Base-by-base conservation (phyloP, 2,888 invertebrate species). In the Cephus runcator region DNA sequence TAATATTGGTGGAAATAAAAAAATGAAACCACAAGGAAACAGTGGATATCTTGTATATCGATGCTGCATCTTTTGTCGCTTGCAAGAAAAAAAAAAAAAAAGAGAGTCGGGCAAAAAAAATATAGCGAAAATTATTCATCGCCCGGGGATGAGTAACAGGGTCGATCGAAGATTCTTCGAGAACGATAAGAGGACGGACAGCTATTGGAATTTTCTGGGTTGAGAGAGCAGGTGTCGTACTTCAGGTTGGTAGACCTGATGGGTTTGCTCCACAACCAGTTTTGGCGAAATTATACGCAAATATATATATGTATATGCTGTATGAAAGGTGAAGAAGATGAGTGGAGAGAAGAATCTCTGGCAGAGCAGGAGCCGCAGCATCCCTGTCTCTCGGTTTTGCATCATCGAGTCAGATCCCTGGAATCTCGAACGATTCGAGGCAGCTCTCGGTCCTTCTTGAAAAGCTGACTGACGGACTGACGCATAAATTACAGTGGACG, bases 191-290 rank as follows among this genome's bases (percentile, higher is more conserved):
- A 83, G 56, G 56, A 23, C 56, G 23, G 2, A 56, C 56, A 56
- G 56, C 56, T 15, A 56, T 56, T 56, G 56, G 56, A 56, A 88
- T 86, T 88, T 87, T 87, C 81, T 85, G 84, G 81, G 79, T 83
- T 80, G 83, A 75, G 83, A 74, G 82, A 85, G 87, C 88, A 87
- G 87, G 87, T 88, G 87, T 81, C 71, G 71, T 71, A 31, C 31
- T 71, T 34, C 71, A 31, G 31, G 71, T 71, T 34, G 33, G 71
- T 23, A 71, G 33, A 71, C 71, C 33, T 9, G 71, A 33, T 34
- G 71, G 31, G 12, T 71, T 56, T 56, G 56, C 71, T 34, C 71
- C 31, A 71, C 71, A 71, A 71, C 71, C 71, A 71, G 71, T 71
- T 71, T 71, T 71, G 71, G 71, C 71, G 31, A 33, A 34, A 11